These are phyloP conservation scores for Noctua pronuba DNA, from an alignment of 2,888 invertebrate species.

Conservation along the genomic window DNA sequence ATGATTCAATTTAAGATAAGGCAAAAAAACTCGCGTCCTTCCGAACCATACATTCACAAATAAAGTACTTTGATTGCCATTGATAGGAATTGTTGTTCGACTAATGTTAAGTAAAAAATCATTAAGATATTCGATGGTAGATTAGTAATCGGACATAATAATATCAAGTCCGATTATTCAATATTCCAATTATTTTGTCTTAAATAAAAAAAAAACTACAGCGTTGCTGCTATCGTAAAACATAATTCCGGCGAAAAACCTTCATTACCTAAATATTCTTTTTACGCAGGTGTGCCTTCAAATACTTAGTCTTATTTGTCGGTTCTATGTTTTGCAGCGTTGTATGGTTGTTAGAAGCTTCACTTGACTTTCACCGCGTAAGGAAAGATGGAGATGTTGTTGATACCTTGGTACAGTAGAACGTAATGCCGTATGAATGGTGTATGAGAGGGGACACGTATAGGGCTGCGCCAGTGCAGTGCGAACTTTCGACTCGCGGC, in stretches of 20 bases:
- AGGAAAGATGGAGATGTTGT: conserved; percentile 52
- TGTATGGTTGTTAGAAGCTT: conserved; percentile 24
- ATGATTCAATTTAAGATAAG: background rate
- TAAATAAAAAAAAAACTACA: no score
- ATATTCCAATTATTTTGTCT: background rate
- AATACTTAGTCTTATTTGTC: background rate
- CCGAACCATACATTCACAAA: background rate
- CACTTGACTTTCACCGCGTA: conserved; percentile 62
- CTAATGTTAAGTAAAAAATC: background rate
- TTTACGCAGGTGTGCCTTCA: background rate
- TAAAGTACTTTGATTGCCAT: background rate
- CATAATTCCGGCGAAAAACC: background rate
- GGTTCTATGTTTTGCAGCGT: background rate
- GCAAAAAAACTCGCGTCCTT: conserved; percentile 1
- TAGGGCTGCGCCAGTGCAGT: conserved; percentile 59
- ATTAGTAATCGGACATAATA: background rate
- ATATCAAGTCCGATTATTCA: background rate
- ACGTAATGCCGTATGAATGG: conserved; percentile 59
- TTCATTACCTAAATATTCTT: background rate
- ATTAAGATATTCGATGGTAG: background rate
- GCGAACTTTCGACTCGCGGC: conserved; percentile 74
- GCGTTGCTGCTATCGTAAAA: background rate
- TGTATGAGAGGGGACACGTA: conserved; percentile 63
- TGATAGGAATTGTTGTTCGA: background rate
- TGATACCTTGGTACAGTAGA: conserved; percentile 61